Conservation (phyloP, 2,797 vertebrate species). For the Helostoma temminkii region DNA sequence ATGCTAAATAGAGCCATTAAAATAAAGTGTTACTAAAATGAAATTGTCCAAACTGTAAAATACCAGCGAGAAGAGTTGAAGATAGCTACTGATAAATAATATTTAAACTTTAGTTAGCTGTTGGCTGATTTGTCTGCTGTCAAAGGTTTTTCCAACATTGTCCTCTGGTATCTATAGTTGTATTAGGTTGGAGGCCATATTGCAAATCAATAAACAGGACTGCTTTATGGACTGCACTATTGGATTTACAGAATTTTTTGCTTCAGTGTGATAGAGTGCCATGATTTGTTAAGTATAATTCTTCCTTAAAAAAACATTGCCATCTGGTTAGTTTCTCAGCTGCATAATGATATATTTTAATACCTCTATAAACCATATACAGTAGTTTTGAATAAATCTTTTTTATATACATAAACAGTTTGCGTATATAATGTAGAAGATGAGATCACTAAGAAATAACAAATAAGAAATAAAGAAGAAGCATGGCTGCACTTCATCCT, state of each 20-base stretch:
- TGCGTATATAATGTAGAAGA: constrained; percentile 45
- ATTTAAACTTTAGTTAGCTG: not conserved
- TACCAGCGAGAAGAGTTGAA: too few relatives aligned
- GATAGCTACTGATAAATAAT: too few relatives aligned
- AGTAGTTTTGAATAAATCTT: constrained; percentile 45
- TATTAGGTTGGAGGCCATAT: constrained; percentile 18
- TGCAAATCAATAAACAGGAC: constrained; percentile 51
- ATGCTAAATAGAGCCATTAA: too few relatives aligned
- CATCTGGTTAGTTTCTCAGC: constrained; percentile 18
- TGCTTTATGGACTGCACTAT: constrained; percentile 51
- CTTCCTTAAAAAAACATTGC: constrained; percentile 25
- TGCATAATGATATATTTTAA: not conserved
- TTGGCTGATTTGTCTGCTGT: not conserved
- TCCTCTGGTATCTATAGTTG: constrained; percentile 30
- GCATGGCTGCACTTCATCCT: constrained; percentile 31
- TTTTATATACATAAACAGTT: constrained; percentile 33
- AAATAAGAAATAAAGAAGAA: constrained; percentile 42
- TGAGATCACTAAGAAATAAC: constrained; percentile 43
- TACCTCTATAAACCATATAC: constrained; percentile 14
- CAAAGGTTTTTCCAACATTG: not conserved
- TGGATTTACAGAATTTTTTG: constrained; percentile 59
- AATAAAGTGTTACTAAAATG: too few relatives aligned
- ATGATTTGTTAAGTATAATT: constrained; percentile 39
- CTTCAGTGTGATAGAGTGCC: constrained; percentile 47
- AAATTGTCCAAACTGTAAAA: too few relatives aligned